Evolutionary conservation across 2,113 vertebrate species (phyloP), one percentile per base, ranked within the genome.

Genomic region (Pampusana beccarii): DNA sequence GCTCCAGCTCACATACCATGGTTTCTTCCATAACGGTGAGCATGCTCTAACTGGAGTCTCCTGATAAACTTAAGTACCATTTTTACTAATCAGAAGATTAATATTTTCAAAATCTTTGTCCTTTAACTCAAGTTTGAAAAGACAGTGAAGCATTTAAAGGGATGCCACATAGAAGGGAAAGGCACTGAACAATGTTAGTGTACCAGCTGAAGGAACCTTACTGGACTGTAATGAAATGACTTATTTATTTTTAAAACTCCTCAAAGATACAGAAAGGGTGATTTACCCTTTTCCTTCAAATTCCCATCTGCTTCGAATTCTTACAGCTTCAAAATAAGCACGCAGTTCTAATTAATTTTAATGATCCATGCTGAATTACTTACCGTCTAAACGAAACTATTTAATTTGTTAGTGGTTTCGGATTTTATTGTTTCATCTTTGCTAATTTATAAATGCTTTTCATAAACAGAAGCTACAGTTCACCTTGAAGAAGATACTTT

Each of bases 311-410:
- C 62, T 96, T 95, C 87, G 69, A 95, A 93, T 96, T 84, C 95
- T 86, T 90, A 86, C 42, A 70, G 86, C 69, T 86, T 95, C 82
- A 92, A 92, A 95, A 94, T 34, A 87, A 75, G 64, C 60, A 88
- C 31, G 64, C 13, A 86, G 61, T 80, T 86, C 86, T 95, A 94
- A 96, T 95, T 96, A 93, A 96, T 96, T 96, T 94, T 95, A 95
- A 94, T 89, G 92, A 93, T 78, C 92, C 77, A 48, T 77, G 44
- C 61, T 90, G 66, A 95, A 96, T 94, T 90, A 84, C 57, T 88
- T 88, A 69, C 50, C 73, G 80, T 46, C 44, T 36, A 69, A 96
- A 94, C 85, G 88, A 72, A 90, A 88, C 50, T 61, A 28, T 69
- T 64, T 67, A 65, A 91, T 94, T 89, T 75, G 62, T 75, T 84